Evolutionary conservation across 2,797 vertebrate species (phyloP), one percentile per base, ranked within the genome.

Genomic region (Myoxocephalus aenaeus): DNA sequence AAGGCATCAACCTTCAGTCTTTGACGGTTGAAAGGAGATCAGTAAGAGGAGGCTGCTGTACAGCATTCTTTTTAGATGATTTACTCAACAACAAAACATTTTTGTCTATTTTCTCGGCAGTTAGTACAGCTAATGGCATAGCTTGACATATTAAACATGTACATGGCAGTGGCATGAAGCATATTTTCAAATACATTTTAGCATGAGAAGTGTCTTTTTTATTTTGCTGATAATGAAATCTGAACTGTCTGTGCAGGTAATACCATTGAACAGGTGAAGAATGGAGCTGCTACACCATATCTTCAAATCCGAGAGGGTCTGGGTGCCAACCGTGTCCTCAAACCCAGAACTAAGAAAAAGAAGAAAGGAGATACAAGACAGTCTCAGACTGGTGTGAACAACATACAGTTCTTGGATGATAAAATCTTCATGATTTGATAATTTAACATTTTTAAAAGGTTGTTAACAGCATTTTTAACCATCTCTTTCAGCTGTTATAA

Each of bases 241-340:
- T 74, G 27, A 68, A 58, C 27, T 53, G n/a, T 94, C 68, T 90
- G 79, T 91, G 77, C 92, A 99, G 98, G 95, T 94, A 97, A 96
- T 92, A 96, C 96, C 89, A 94, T 98, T 90, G 97, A 99, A 70
- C 95, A 96, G 86, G 97, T 96, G 92, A 98, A 98, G 94, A 98
- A 96, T 89, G 97, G 95, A 80, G 91, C 96, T 29, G 92, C 96
- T 83, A 95, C 97, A 81, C 96, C 96, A 50, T 99, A 97, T 93
- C 94, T 99, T 82, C 98, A 99, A 94, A 99, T 99, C 92, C 96
- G 96, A 86, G 98, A 99, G 86, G 96, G 95, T 72, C 90, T 97
- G 86, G 96, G 95, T 64, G 92, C 96, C 73, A 98, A 96, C 92
- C 96, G 97, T 91, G 94, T 91, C 65, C 97, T 99, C 80, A 99